A percentile compares a stretch with the other conserved stretches of the same genome.
Conservation (phyloP, 2,113 vertebrate genomes). For the Bujurquina vittata region DNA sequence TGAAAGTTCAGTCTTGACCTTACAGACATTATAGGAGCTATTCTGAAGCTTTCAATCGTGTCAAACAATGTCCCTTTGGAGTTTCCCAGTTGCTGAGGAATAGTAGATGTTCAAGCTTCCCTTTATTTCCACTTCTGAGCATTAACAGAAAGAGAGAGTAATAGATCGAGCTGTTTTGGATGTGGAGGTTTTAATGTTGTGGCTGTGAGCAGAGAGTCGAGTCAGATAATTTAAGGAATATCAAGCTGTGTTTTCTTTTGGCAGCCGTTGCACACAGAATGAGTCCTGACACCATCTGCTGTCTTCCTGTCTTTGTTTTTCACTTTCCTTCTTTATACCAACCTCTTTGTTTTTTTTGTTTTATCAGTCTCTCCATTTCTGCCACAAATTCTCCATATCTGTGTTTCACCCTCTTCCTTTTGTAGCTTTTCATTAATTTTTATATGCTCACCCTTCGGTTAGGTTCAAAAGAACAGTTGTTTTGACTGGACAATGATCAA, state of each 20-base stretch:
- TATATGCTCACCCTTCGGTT: not conserved
- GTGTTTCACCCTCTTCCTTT: not conserved
- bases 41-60: not conserved
- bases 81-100: not conserved
- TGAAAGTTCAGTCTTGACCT: not conserved
- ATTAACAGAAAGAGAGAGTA: not conserved
- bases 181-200: not conserved
- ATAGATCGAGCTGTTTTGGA: not conserved
- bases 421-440: not conserved
- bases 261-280: constrained; percentile 18
- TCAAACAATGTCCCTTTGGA: not conserved
- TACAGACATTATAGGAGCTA: not conserved
- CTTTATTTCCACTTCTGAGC: not conserved
- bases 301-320: constrained; percentile 9
- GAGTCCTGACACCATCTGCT: constrained; percentile 48
- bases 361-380: not conserved
- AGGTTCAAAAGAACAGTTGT: constrained; percentile 22
- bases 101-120: not conserved
- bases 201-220: not conserved
- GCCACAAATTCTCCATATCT: not conserved
- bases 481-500: constrained; percentile 25
- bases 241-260: constrained; percentile 27
- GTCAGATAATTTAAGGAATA: not conserved
- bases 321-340: not conserved
- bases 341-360: not conserved